These are phyloP conservation scores for Drosophila bifasciata DNA, from an alignment of 1,140 invertebrate species.

Conservation along the genomic window DNA sequence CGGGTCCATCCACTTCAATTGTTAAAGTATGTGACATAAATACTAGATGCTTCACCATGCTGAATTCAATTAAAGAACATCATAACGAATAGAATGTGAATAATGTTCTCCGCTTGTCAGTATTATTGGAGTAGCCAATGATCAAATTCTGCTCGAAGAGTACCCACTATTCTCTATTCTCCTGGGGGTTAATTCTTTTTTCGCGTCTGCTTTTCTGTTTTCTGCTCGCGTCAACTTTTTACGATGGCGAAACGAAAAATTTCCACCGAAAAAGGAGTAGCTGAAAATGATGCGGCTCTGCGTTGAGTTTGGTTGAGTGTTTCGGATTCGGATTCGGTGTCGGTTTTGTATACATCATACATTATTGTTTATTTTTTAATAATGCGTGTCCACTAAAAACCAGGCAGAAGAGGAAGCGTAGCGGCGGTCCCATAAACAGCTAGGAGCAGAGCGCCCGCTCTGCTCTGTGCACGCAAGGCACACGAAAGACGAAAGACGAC, in stretches of 20 bases:
- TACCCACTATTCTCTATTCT: conserved; percentile 22
- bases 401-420: conserved; percentile 61
- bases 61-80: no score
- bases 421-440: conserved; percentile 74
- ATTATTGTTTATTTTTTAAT: conserved; percentile 83
- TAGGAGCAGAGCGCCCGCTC: conserved; percentile 29
- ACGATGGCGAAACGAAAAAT: conserved; percentile 64
- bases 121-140: no score
- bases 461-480: conserved; percentile 54
- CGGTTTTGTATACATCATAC: conserved; percentile 52
- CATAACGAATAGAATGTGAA: no score
- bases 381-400: conserved; percentile 82
- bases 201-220: conserved; percentile 39
- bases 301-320: conserved; percentile 15
- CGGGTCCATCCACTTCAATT: background rate
- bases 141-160: conserved; percentile 12
- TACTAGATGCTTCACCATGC: no score
- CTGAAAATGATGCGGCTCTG: conserved; percentile 44
- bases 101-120: no score
- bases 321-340: background rate
- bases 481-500: conserved; percentile 54
- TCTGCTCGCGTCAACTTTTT: conserved; percentile 53
- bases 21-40: background rate
- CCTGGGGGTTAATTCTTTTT: conserved; percentile 39
- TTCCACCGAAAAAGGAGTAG: conserved; percentile 71